Percentiles rank a stretch among this genome's conserved stretches.
Evolutionary conservation across 2,888 invertebrate species (phyloP).

Genomic region (Latheticus oryzae): DNA sequence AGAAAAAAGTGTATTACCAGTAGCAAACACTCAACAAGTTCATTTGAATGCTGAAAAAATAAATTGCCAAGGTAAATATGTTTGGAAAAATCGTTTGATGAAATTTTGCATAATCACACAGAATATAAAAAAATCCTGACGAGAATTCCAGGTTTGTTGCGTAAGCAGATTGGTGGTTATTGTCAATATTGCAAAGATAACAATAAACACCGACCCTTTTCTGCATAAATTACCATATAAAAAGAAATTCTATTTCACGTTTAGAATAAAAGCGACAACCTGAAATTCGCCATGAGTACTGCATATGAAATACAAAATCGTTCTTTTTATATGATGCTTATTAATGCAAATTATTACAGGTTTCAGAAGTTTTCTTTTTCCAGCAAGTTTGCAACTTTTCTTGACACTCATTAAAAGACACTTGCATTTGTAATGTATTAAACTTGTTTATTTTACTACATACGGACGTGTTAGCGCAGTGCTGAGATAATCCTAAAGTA

Average conservation of each 20-base stretch:
- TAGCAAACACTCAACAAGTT: no score
- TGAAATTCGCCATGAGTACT: conserved; percentile 14
- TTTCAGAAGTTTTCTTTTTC: conserved; percentile 22
- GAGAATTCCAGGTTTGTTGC: no score
- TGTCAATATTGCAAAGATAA: conserved; percentile 1
- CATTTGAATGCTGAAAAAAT: no score
- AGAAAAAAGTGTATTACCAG: no score
- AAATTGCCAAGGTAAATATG: no score
- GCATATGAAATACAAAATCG: neutral
- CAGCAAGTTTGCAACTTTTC: conserved; percentile 10
- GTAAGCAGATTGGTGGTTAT: neutral
- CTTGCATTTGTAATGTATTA: conserved; percentile 25
- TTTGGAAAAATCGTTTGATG: no score
- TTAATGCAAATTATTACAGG: conserved; percentile 33
- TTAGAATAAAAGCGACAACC: neutral
- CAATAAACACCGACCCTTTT: neutral
- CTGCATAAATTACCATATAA: conserved; percentile 7
- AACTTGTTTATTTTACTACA: conserved; percentile 21
- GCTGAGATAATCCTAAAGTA: conserved; percentile 28
- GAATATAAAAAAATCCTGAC: no score
- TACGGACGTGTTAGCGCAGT: conserved; percentile 22
- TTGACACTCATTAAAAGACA: conserved; percentile 27
- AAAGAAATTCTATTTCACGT: conserved; percentile 1
- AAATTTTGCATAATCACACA: no score
- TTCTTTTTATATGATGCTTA: conserved; percentile 4